Conservation (phyloP, 92 coral and sea anemone species). For the Diadumene lineata region DNA sequence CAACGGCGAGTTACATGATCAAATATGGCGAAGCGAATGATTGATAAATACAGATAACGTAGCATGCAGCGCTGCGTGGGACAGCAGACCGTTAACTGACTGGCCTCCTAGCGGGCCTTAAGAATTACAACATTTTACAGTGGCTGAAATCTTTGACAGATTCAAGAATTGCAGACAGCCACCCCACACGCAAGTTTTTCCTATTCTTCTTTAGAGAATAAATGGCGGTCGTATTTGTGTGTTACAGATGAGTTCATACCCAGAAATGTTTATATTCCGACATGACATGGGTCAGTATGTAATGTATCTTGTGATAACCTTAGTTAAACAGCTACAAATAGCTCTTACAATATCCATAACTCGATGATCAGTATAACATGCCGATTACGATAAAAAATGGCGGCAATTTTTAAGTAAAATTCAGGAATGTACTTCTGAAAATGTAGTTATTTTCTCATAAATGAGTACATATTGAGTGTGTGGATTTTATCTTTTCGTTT, state of each 20-base stretch:
- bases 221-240: background rate
- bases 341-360: background rate
- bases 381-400: too few species aligned
- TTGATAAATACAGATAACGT: slow-evolving; percentile 26
- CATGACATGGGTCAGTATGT: background rate
- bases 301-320: slow-evolving; percentile 1
- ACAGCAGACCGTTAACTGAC: background rate
- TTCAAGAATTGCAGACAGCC: background rate
- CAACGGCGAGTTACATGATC: too few species aligned
- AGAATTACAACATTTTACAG: background rate
- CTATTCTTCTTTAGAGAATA: background rate
- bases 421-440: too few species aligned
- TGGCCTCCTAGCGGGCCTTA: too few species aligned
- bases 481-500: too few species aligned
- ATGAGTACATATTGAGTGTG: too few species aligned
- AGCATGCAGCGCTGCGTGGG: slow-evolving; percentile 31
- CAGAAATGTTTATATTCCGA: too few species aligned
- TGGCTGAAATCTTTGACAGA: background rate
- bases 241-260: too few species aligned
- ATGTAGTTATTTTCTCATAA: too few species aligned
- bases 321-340: slow-evolving; percentile 7
- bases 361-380: too few species aligned
- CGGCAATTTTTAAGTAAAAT: too few species aligned
- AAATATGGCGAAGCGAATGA: slow-evolving; percentile 1
- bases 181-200: background rate